phyloP scores from a whole-genome alignment of 2,888 invertebrate genomes.

The Geophilus truncorum region DNA sequence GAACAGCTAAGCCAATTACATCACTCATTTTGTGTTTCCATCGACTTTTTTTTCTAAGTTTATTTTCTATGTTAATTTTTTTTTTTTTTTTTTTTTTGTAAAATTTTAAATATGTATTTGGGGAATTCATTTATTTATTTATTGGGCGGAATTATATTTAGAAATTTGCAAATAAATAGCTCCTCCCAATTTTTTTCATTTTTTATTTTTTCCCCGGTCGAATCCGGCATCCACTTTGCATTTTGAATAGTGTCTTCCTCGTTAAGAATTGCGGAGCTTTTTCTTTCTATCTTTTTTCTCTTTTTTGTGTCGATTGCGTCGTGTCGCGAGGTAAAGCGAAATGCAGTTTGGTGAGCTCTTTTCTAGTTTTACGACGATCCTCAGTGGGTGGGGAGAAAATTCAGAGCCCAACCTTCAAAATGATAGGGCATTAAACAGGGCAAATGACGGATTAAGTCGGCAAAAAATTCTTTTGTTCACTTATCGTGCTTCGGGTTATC shows the following conservation, averaged over 20 bases:
- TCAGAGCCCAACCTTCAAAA: conserved; percentile 24
- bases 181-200: neutral
- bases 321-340: conserved; percentile 7
- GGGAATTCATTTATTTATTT: too few species aligned
- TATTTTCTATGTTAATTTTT: neutral
- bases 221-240: neutral
- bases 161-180: neutral
- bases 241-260: conserved; percentile 21
- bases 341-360: conserved; percentile 13
- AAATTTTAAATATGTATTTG: too few species aligned
- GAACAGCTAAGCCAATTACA: neutral
- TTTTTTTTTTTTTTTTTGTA: neutral
- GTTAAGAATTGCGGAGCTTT: conserved; percentile 15
- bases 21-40: neutral
- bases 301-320: neutral
- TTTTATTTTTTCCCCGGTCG: neutral
- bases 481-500: neutral
- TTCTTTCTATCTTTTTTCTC: neutral
- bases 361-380: conserved; percentile 23
- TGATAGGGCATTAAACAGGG: conserved; percentile 25
- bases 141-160: neutral
- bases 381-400: conserved; percentile 18
- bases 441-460: conserved; percentile 21
- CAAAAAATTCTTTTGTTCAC: conserved; percentile 19
- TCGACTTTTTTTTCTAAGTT: too few species aligned